Conservation (phyloP, 2,797 vertebrate genomes). For the Labeo calbasu region DNA sequence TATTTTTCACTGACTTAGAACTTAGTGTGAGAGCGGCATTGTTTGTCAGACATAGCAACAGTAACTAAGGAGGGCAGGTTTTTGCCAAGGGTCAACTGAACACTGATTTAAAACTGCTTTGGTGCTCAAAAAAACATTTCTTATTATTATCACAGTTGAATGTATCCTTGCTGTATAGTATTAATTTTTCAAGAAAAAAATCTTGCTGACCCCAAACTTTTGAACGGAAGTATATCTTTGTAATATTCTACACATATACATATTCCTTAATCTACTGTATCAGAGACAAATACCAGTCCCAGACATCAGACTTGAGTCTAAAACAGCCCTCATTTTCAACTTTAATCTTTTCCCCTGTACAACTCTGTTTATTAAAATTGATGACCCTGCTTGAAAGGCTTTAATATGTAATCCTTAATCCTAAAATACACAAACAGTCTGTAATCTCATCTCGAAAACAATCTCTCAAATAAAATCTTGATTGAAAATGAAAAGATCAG, state of each 20-base stretch:
- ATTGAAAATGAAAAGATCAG: slow-evolving; percentile 23
- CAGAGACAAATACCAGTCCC: slow-evolving; percentile 29
- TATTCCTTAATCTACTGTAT: not conserved
- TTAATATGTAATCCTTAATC: slow-evolving; percentile 23
- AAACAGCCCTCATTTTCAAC: slow-evolving; percentile 23
- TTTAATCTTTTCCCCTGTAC: not conserved
- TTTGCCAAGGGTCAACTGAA: not conserved
- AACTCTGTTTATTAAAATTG: slow-evolving; percentile 4
- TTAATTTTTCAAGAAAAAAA: not conserved
- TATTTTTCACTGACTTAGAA: too few species aligned
- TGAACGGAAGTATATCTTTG: not conserved
- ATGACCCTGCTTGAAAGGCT: not conserved
- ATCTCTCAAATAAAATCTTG: slow-evolving; percentile 35
- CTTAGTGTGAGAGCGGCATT: too few species aligned
- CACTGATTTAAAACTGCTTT: not conserved
- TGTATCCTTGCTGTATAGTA: too few species aligned
- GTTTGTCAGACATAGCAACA: too few species aligned
- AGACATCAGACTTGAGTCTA: slow-evolving; percentile 16
- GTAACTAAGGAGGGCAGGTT: too few species aligned
- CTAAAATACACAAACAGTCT: slow-evolving; percentile 10
- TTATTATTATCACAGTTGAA: too few species aligned
- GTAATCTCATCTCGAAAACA: slow-evolving; percentile 36
- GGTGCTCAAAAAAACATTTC: not conserved
- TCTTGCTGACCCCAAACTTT: not conserved
- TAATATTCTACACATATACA: not conserved